phyloP scores from a whole-genome alignment of 2,888 invertebrate species.

The Physocephala rufipes region DNA sequence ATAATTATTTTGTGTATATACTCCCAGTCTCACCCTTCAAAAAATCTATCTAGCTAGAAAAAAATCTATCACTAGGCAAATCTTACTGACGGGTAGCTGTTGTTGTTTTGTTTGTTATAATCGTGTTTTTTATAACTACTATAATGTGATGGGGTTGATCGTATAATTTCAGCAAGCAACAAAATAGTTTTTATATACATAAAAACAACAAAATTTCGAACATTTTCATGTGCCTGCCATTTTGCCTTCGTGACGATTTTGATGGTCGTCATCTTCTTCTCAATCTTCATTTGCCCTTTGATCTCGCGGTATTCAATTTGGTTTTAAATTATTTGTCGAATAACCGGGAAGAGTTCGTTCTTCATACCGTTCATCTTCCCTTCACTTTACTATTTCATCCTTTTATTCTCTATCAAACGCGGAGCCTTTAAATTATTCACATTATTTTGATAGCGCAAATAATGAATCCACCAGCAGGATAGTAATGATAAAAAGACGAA shows the following conservation, averaged over 20 bases:
- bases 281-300: neutral
- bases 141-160: neutral
- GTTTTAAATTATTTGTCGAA: slow-evolving; percentile 30
- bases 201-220: slow-evolving; percentile 40
- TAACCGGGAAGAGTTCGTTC: too few relatives aligned
- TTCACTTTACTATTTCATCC: too few relatives aligned
- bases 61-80: too few relatives aligned
- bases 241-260: slow-evolving; percentile 13
- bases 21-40: too few relatives aligned
- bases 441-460: slow-evolving; percentile 48
- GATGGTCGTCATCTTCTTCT: slow-evolving; percentile 22
- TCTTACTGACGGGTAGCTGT: too few relatives aligned
- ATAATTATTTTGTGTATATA: too few relatives aligned
- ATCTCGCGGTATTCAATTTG: neutral
- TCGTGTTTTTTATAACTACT: too few relatives aligned
- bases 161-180: too few relatives aligned
- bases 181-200: slow-evolving; percentile 41
- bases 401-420: neutral
- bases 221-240: slow-evolving; percentile 2
- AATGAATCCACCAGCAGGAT: slow-evolving; percentile 47
- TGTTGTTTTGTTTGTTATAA: too few relatives aligned
- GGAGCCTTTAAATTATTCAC: slow-evolving; percentile 49
- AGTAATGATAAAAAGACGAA: too few relatives aligned
- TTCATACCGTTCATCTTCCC: too few relatives aligned
- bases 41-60: too few relatives aligned